These are phyloP conservation scores for Fregata magnificens DNA, from an alignment of 2,113 vertebrate species.

Conservation along the genomic window DNA sequence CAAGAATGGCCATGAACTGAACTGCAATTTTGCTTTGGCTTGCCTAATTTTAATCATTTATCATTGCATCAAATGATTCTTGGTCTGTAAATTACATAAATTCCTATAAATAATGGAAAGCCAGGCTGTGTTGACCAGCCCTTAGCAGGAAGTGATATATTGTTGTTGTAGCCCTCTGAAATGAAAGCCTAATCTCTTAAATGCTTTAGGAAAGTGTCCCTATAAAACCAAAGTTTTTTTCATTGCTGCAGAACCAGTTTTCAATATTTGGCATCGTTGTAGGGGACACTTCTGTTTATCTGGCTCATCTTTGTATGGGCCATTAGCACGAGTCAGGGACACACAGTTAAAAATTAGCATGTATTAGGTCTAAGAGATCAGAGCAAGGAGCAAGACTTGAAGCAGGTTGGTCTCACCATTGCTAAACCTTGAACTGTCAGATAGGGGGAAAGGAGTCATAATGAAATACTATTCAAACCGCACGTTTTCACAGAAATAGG, in stretches of 20 bases:
- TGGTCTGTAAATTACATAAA: neutral
- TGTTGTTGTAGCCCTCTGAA: neutral
- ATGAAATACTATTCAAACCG: neutral
- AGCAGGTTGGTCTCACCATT: neutral
- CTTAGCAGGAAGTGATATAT: neutral
- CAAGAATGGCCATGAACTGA: neutral
- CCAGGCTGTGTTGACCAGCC: neutral
- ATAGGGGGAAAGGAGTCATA: neutral
- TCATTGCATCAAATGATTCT: neutral
- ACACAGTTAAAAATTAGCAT: neutral
- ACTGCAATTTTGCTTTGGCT: neutral
- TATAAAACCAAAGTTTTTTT: neutral
- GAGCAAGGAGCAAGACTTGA: neutral
- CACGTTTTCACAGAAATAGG: neutral
- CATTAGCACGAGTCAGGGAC: neutral
- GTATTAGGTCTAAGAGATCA: neutral
- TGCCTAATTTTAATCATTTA: neutral
- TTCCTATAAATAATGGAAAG: neutral
- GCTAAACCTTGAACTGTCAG: neutral
- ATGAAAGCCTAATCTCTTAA: neutral
- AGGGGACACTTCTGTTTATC: neutral
- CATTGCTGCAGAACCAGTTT: neutral
- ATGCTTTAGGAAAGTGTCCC: neutral
- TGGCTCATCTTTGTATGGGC: neutral
- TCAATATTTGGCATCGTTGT: fast-evolving